Percentiles rank a stretch among this genome's conserved stretches.
These are phyloP conservation scores for Pogonocherus hispidulus DNA, from an alignment of 2,888 invertebrate genomes.

Conservation along the genomic window DNA sequence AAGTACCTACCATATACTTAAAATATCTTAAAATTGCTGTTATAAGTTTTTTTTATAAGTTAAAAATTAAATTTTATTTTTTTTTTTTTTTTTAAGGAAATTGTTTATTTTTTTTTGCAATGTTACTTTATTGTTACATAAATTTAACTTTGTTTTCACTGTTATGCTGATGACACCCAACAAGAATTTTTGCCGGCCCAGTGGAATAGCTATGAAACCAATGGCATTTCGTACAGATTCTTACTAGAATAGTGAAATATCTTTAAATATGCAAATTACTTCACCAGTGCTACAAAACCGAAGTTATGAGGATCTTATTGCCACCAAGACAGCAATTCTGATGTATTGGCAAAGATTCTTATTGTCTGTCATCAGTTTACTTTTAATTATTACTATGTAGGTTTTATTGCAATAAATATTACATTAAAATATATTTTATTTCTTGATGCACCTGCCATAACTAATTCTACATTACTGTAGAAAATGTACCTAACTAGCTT, in stretches of 20 bases:
- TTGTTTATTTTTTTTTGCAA: conserved; percentile 37
- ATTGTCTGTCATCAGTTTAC: conserved; percentile 42
- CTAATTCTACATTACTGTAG: too few species aligned
- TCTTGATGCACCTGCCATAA: not conserved
- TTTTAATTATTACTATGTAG: conserved; percentile 51
- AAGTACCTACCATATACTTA: not conserved
- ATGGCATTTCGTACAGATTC: too few species aligned
- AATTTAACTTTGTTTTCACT: conserved; percentile 42
- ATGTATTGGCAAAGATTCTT: not conserved
- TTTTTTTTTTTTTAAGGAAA: conserved; percentile 10
- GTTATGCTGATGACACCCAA: conserved; percentile 30
- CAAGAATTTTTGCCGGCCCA: not conserved
- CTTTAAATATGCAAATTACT: too few species aligned
- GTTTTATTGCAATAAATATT: conserved; percentile 50
- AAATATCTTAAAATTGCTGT: not conserved
- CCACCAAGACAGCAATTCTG: too few species aligned
- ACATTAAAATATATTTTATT: conserved; percentile 8
- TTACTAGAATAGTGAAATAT: too few species aligned
- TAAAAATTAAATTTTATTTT: conserved; percentile 7
- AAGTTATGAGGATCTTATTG: too few species aligned
- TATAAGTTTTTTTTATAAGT: too few species aligned
- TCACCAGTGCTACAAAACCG: too few species aligned
- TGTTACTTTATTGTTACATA: conserved; percentile 43
- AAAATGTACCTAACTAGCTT: too few species aligned
- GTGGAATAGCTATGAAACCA: not conserved